Evolutionary conservation across 2,888 invertebrate species (phyloP).

Genomic region (Ichneumoninae sp.): DNA sequence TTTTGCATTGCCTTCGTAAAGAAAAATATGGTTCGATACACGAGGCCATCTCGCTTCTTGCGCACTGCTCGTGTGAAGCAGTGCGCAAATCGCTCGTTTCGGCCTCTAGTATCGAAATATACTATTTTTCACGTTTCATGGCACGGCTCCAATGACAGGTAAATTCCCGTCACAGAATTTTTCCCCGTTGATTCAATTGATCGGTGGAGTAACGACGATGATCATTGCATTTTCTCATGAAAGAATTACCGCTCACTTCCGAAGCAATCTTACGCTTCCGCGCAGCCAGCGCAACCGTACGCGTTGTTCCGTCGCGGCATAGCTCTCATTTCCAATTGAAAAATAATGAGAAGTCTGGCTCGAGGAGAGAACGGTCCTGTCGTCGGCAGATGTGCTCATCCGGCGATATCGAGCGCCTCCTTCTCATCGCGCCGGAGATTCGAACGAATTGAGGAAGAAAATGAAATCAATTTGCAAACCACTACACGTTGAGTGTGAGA

Average conservation of each 20-base stretch:
- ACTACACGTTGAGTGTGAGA: conserved; percentile 43
- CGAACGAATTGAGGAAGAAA: conserved; percentile 75
- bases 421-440: conserved; percentile 70
- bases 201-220: not conserved
- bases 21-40: no score
- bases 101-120: no score
- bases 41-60: no score
- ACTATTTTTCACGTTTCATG: not conserved
- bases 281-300: not conserved
- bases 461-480: conserved; percentile 76
- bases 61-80: no score
- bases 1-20: no score
- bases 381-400: conserved; percentile 74
- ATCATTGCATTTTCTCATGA: conserved; percentile 14
- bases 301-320: not conserved
- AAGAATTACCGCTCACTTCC: not conserved
- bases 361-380: conserved; percentile 74
- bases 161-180: not conserved
- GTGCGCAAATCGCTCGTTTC: no score
- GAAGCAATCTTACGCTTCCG: not conserved
- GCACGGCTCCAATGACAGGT: not conserved
- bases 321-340: conserved; percentile 77
- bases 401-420: conserved; percentile 19
- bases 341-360: conserved; percentile 77
- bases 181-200: not conserved